Evolutionary conservation across 2,888 invertebrate genomes (phyloP).

Genomic region (Lissonota sp.): DNA sequence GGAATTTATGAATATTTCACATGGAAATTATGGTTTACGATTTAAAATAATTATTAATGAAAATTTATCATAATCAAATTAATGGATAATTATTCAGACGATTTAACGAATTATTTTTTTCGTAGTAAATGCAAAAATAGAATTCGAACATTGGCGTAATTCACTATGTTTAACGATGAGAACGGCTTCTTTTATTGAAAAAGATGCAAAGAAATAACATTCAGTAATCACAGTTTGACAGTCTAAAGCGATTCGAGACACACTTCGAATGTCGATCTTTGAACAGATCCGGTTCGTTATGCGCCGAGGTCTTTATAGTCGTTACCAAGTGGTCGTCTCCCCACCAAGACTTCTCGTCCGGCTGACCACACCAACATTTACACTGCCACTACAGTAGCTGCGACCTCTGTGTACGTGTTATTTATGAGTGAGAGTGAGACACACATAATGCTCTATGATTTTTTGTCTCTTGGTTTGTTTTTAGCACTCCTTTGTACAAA

Average conservation of each 20-base stretch:
- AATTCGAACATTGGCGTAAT: background rate
- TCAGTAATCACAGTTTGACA: too few relatives aligned
- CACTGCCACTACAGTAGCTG: constrained; percentile 19
- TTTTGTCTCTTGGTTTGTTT: too few relatives aligned
- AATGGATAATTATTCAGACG: too few relatives aligned
- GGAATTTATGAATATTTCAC: too few relatives aligned
- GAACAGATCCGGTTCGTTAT: constrained; percentile 62
- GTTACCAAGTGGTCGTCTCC: constrained; percentile 52
- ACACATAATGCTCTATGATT: background rate
- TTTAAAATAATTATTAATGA: too few relatives aligned
- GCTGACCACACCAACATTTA: constrained; percentile 28
- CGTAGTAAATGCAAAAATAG: background rate
- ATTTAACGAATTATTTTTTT: too few relatives aligned
- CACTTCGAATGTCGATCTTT: constrained; percentile 49
- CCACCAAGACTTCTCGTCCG: constrained; percentile 34
- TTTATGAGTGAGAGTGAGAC: background rate
- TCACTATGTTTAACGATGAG: background rate
- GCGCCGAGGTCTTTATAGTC: constrained; percentile 57
- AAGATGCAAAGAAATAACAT: background rate
- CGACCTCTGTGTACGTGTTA: background rate
- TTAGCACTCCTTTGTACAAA: too few relatives aligned
- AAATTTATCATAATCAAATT: too few relatives aligned
- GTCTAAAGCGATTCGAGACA: constrained; percentile 9
- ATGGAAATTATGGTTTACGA: too few relatives aligned
- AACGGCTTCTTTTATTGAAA: background rate